A percentile compares a stretch with the other conserved stretches of the same genome.
These are phyloP conservation scores for Argyrosomus regius DNA, from an alignment of 2,797 vertebrate species.

Conservation along the genomic window DNA sequence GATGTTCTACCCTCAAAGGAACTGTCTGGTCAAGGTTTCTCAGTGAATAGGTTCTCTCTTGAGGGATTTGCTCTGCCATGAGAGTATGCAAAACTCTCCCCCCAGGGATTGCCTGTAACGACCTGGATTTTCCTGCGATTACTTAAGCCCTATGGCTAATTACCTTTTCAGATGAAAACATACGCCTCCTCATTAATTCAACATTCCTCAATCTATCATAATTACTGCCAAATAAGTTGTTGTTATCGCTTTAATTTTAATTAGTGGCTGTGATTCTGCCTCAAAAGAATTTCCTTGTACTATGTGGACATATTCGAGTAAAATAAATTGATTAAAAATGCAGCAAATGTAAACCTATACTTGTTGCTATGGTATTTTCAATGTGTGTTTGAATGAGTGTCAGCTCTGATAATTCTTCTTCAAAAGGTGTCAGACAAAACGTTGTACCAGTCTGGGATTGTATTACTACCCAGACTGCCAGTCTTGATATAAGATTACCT, in stretches of 20 bases:
- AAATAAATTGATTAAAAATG: not conserved
- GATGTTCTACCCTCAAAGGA: constrained; percentile 52
- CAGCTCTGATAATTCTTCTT: not conserved
- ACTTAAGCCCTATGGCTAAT: constrained; percentile 78
- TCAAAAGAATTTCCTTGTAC: constrained; percentile 24
- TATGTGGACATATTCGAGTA: constrained; percentile 8
- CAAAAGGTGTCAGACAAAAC: not conserved
- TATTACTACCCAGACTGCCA: not conserved
- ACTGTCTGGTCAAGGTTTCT: constrained; percentile 75
- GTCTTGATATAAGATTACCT: not conserved
- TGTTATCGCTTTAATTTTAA: constrained; percentile 81
- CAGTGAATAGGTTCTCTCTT: constrained; percentile 56
- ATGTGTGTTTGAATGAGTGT: not conserved
- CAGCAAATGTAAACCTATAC: not conserved
- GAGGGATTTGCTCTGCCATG: constrained; percentile 45
- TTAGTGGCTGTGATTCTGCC: constrained; percentile 59
- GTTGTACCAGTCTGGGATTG: not conserved
- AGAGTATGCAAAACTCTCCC: constrained; percentile 63
- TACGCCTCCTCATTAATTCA: constrained; percentile 81
- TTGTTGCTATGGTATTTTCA: not conserved
- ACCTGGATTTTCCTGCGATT: constrained; percentile 69
- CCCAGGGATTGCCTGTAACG: constrained; percentile 63
- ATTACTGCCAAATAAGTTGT: constrained; percentile 83
- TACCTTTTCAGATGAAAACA: constrained; percentile 82
- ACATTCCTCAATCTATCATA: constrained; percentile 77